Percentiles rank a stretch among this genome's conserved stretches.
These are phyloP conservation scores for Athrips mouffetella DNA, from an alignment of 2,888 invertebrate genomes.

Conservation along the genomic window DNA sequence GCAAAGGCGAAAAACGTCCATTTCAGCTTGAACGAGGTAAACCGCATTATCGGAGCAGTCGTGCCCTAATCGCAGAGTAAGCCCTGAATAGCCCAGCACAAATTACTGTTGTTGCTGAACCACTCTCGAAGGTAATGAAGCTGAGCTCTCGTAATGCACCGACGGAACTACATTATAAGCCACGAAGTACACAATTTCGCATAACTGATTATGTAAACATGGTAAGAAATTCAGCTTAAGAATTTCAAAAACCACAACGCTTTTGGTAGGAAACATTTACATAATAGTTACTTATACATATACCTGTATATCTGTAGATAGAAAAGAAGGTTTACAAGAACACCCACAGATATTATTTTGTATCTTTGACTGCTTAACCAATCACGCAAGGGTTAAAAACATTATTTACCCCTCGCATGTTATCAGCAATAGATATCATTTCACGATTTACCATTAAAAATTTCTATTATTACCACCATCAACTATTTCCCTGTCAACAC, in stretches of 20 bases:
- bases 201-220: conserved; percentile 10
- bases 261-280: too few species aligned
- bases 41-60: conserved; percentile 42
- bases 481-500: conserved; percentile 43
- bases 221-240: background rate
- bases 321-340: too few species aligned
- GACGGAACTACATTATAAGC: conserved; percentile 11
- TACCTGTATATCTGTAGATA: too few species aligned
- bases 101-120: conserved; percentile 48
- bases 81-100: conserved; percentile 37
- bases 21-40: conserved; percentile 26
- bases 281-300: too few species aligned
- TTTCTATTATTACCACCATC: conserved; percentile 39
- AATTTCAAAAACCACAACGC: too few species aligned
- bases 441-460: conserved; percentile 31
- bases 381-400: background rate
- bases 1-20: conserved; percentile 1
- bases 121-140: conserved; percentile 29
- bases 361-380: background rate
- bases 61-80: conserved; percentile 40
- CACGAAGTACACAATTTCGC: conserved; percentile 13
- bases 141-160: conserved; percentile 21
- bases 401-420: background rate
- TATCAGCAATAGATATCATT: conserved; percentile 13
- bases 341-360: too few species aligned